Conservation (phyloP, 2,113 vertebrate species). For the Hemicordylus capensis region DNA sequence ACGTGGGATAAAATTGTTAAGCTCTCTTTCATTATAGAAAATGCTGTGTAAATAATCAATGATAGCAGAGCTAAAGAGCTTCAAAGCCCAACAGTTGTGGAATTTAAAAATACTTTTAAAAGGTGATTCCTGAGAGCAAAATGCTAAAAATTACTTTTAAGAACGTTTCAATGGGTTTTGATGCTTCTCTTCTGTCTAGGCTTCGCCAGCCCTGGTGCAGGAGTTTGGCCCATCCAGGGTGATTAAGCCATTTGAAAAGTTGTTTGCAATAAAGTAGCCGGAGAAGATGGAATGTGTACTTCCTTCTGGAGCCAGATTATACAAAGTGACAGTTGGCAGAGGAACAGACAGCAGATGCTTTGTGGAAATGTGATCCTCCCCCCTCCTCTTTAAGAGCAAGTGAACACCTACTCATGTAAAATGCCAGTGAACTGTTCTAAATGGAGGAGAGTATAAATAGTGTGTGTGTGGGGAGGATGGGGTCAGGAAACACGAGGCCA, state of each 20-base stretch:
- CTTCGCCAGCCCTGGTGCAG: neutral
- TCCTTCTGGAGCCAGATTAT: neutral
- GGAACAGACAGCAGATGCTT: conserved; percentile 63
- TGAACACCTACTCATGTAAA: conserved; percentile 51
- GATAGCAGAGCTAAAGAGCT: too few species aligned
- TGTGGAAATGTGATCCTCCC: conserved; percentile 58
- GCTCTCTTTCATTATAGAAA: too few species aligned
- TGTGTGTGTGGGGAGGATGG: neutral
- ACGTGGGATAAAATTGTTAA: too few species aligned
- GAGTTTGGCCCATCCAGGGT: neutral
- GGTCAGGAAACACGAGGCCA: conserved; percentile 23
- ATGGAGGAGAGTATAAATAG: conserved; percentile 45
- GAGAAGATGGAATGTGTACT: conserved; percentile 9
- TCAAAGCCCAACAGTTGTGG: too few species aligned
- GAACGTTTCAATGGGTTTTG: too few species aligned
- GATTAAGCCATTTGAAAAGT: neutral
- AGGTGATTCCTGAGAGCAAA: neutral
- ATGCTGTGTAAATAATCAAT: too few species aligned
- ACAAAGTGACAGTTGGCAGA: conserved; percentile 60
- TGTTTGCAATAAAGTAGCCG: conserved; percentile 5
- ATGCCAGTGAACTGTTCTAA: conserved; percentile 41
- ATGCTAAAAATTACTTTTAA: neutral
- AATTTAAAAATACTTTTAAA: too few species aligned
- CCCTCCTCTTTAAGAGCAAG: conserved; percentile 42
- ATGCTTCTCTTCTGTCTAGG: neutral